Evolutionary conservation across 1,140 invertebrate species (phyloP), one percentile per base, ranked within the genome.

Genomic region (Himalopsyche phryganea): DNA sequence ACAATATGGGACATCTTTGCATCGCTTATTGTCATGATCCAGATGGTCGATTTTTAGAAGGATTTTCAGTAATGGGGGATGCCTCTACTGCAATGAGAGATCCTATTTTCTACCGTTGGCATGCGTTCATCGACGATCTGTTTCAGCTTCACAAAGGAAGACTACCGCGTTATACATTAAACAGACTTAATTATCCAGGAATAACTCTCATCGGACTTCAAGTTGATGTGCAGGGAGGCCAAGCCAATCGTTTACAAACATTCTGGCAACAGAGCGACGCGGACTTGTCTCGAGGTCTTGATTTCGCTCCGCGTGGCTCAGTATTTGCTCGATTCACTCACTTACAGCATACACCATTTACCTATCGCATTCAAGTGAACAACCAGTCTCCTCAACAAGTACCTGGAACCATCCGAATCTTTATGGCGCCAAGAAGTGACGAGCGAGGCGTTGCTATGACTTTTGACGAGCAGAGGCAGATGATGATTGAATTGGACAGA

Each of bases 91-190:
- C 86, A 1, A 87, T 90, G 88, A 79, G 91, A n/a, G 91, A 94
- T 72, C 91, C 91, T 0, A 71, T 89, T 3, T 93, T 94, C 74
- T 94, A 92, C 70, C 83, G 87, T 67, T 92, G 85, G 86, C 91
- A 93, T 66, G 83, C 86, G 2, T 87, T 84, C 62, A 78, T 93
- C 13, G 88, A 94, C 65, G 82, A 90, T 50, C 76, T 94, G 3
- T 92, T 93, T 76, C 76, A 83, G 56, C 79, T 87, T 65, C 85
- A 88, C 70, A 93, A 93, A 72, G 79, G 77, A 19, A 85, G 83
- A 7, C 70, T 92, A 14, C 74, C 82, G 1, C 70, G 81, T 38
- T 90, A 90, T 61, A 81, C 72, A 0, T 65, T 65, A n/a, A 48
- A 32, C 11, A 49, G 48, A 33, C 74, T 91, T 53, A 75, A 80